phyloP scores from a whole-genome alignment of 2,888 invertebrate species.

The Ceratothoa steindachneri region DNA sequence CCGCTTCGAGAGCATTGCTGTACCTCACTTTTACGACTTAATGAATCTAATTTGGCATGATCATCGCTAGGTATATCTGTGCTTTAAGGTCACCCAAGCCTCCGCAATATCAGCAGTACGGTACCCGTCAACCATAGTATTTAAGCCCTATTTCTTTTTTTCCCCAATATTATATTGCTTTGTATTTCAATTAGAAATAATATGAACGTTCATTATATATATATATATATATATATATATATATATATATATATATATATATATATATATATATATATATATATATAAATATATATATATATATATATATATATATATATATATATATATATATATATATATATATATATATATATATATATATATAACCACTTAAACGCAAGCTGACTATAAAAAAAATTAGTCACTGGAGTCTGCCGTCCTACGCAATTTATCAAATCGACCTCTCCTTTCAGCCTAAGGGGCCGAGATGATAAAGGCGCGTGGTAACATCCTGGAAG shows the following conservation, averaged over 20 bases:
- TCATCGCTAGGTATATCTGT: constrained; percentile 9
- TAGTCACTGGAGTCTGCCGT: too few relatives aligned
- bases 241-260: neutral
- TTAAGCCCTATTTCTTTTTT: constrained; percentile 6
- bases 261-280: neutral
- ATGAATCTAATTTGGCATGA: neutral
- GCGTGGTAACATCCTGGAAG: too few relatives aligned
- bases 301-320: neutral
- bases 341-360: neutral
- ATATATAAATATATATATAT: neutral
- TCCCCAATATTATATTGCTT: neutral
- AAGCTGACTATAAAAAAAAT: neutral
- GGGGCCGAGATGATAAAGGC: too few relatives aligned
- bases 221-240: neutral
- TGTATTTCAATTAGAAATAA: neutral
- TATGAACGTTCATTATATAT: neutral
- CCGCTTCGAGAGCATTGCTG: neutral
- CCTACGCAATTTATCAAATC: too few relatives aligned
- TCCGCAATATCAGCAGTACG: neutral
- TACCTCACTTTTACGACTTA: neutral
- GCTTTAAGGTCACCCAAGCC: neutral
- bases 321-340: neutral
- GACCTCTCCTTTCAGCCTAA: too few relatives aligned
- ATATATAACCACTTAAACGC: neutral
- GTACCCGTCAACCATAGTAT: constrained; percentile 7